phyloP scores from a whole-genome alignment of 2,797 vertebrate genomes.

The Ispidina picta region DNA sequence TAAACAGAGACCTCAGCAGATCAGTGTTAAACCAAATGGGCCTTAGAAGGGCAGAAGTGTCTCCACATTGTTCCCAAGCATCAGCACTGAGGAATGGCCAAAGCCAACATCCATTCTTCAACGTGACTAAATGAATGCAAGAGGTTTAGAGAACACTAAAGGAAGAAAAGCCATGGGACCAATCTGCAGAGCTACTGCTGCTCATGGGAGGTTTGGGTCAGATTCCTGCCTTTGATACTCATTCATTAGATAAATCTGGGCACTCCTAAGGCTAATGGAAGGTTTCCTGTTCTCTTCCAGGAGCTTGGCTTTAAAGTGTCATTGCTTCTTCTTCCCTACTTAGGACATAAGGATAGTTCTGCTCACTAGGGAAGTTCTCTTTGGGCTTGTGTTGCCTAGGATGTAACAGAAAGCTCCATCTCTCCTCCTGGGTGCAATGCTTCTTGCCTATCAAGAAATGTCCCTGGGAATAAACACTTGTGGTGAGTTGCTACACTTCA shows the following conservation, averaged over 20 bases:
- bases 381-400: not conserved
- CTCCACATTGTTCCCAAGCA: not conserved
- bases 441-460: not conserved
- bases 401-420: not conserved
- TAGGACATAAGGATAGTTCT: not conserved
- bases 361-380: not conserved
- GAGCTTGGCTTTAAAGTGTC: not conserved
- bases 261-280: not conserved
- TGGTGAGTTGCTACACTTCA: not conserved
- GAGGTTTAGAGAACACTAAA: not conserved
- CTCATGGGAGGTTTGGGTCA: not conserved
- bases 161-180: not conserved
- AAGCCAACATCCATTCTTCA: not conserved
- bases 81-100: not conserved
- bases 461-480: not conserved
- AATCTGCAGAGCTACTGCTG: not conserved
- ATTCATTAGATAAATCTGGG: not conserved
- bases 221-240: not conserved
- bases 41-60: not conserved
- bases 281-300: not conserved
- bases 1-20: not conserved
- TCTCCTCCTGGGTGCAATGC: not conserved
- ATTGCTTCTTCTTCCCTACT: not conserved
- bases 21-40: not conserved
- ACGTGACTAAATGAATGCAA: not conserved